Percentiles rank a stretch among this genome's conserved stretches.
phyloP scores from a whole-genome alignment of 2,797 vertebrate genomes.

The Anguilla obscura region DNA sequence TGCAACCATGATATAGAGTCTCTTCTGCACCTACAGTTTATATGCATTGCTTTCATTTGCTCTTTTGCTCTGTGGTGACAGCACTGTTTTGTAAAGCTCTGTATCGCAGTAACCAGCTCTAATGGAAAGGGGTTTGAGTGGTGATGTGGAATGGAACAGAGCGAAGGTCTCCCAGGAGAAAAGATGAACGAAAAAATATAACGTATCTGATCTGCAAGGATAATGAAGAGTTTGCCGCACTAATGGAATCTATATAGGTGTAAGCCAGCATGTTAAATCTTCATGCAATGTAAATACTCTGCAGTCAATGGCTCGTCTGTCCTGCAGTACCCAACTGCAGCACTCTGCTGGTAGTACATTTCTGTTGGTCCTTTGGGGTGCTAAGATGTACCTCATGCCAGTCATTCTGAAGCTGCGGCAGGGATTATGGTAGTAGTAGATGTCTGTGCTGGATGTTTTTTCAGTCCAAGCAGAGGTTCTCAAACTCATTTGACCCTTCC shows the following conservation, averaged over 20 bases:
- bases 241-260: constrained; percentile 30
- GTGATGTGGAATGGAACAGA: background rate
- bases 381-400: constrained; percentile 21
- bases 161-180: background rate
- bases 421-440: constrained; percentile 37
- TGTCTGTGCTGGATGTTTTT: constrained; percentile 46
- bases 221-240: constrained; percentile 13
- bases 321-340: background rate
- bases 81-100: constrained; percentile 36
- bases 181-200: background rate
- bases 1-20: constrained; percentile 34
- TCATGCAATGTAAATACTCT: background rate
- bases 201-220: constrained; percentile 11
- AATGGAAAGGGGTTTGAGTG: constrained; percentile 11
- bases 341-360: constrained; percentile 32
- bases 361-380: constrained; percentile 32
- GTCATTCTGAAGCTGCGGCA: constrained; percentile 34
- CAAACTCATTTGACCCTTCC: constrained; percentile 30
- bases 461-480: constrained; percentile 36
- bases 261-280: constrained; percentile 28
- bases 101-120: constrained; percentile 41
- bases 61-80: constrained; percentile 33
- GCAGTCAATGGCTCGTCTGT: background rate
- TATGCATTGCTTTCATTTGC: constrained; percentile 48
- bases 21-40: constrained; percentile 31